Evolutionary conservation across 30 jellyfish, hydroid and myxozoan species (phyloP), one percentile per base, ranked within the genome.

Genomic region (Hydractinia echinata): DNA sequence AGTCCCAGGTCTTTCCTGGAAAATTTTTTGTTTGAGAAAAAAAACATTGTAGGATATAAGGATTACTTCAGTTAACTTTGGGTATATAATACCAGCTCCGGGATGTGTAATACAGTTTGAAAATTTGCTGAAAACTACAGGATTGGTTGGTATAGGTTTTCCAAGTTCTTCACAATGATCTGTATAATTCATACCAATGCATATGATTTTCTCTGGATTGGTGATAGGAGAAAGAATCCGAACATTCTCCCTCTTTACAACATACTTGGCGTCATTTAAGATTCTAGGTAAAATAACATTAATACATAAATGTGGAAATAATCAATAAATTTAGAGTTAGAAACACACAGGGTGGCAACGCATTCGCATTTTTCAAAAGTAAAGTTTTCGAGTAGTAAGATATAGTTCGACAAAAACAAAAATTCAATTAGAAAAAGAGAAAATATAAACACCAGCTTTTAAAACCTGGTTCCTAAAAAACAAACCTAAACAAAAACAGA

Each of bases 141-240:
- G 97, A 67, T 76, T 86, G n/a, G 60, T 76, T 54, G 97, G 97
- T 3, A 90, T 90, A 50, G 95, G 95, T 55, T 88, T 89, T 53
- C 82, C 85, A 52, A 79, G 95, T 78, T 90, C 97, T 56, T 73
- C 88, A 77, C 97, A 90, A 60, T 90, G 97, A 73, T 90, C 97
- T 48, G 79, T 66, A 62, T 90, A 90, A 62, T 90, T 90, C 97
- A 90, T 90, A 30, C 97, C 97, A 84, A 90, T 85, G n/a, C 97
- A 91, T 83, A 90, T 81, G 4, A 90, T 85, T 72, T 90, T 90
- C n/a, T 30, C 55, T 21, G 93, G 91, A 53, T 76, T 66, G 5
- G 93, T 84, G 48, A 90, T 85, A n/a, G 97, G 97, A 13, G 97
- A 92, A 39, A 79, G 81, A 14, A 90, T n/a, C 51, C 53, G 52